Evolutionary conservation across 2,888 invertebrate species (phyloP).

Genomic region (Dryomyza anilis): DNA sequence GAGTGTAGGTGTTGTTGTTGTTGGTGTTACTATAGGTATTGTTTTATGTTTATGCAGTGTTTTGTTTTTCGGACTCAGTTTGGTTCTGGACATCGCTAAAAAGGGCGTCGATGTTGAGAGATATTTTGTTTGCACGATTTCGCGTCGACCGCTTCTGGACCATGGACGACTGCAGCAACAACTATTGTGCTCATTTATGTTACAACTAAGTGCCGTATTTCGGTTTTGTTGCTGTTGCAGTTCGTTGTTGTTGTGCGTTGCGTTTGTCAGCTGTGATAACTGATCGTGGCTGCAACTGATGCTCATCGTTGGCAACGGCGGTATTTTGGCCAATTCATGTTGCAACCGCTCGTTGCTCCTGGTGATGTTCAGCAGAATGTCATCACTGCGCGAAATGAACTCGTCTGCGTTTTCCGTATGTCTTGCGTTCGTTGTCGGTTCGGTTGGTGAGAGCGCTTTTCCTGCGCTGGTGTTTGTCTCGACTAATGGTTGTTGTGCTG

Average conservation of each 20-base stretch:
- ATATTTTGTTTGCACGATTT: neutral
- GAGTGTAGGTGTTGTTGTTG: conserved; percentile 28
- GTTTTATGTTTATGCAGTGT: conserved; percentile 32
- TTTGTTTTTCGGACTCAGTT: conserved; percentile 11
- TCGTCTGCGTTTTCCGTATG: conserved; percentile 45
- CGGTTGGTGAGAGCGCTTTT: conserved; percentile 23
- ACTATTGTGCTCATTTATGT: neutral
- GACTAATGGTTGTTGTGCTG: conserved; percentile 25
- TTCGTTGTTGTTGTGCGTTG: neutral
- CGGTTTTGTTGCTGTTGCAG: neutral
- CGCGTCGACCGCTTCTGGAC: neutral
- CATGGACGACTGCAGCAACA: neutral
- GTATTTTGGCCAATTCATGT: conserved; percentile 52
- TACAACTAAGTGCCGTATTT: neutral
- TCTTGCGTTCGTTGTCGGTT: conserved; percentile 21
- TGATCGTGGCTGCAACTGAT: conserved; percentile 23
- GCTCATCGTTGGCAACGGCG: conserved; percentile 46
- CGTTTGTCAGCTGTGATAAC: no score
- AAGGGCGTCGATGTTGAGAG: neutral
- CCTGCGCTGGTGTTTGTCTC: conserved; percentile 9
- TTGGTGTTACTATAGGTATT: conserved; percentile 33
- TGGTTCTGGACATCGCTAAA: neutral
- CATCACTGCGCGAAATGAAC: conserved; percentile 48
- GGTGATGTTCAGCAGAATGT: conserved; percentile 50
- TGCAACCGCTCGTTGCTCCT: conserved; percentile 51